These are phyloP conservation scores for Chrysina gloriosa DNA, from an alignment of 2,888 invertebrate genomes.

Conservation along the genomic window DNA sequence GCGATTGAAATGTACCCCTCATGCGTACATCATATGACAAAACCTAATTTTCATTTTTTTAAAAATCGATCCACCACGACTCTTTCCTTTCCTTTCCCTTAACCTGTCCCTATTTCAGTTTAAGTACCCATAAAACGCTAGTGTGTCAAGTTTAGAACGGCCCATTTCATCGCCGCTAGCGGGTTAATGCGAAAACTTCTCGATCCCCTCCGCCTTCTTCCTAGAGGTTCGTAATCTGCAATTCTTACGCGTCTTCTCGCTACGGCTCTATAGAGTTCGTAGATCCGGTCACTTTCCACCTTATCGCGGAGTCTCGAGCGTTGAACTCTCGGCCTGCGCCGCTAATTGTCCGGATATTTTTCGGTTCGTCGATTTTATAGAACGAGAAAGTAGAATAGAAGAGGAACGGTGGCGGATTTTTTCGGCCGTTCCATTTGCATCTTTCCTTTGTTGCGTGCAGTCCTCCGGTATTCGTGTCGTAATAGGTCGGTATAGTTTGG, in stretches of 20 bases:
- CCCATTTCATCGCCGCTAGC: slow-evolving; percentile 22
- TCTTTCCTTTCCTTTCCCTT: neutral
- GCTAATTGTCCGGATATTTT: slow-evolving; percentile 31
- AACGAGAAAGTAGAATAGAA: slow-evolving; percentile 28
- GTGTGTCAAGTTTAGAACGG: slow-evolving; percentile 32
- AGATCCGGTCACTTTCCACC: slow-evolving; percentile 12
- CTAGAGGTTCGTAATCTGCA: neutral
- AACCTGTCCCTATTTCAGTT: neutral
- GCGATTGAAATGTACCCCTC: too few relatives aligned
- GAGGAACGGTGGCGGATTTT: neutral
- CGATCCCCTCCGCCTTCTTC: neutral
- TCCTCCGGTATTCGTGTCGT: neutral
- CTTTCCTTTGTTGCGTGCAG: too few relatives aligned
- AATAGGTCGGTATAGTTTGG: too few relatives aligned
- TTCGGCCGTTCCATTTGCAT: slow-evolving; percentile 8
- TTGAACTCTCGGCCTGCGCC: slow-evolving; percentile 18
- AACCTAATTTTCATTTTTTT: too few relatives aligned
- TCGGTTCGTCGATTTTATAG: slow-evolving; percentile 31
- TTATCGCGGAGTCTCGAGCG: slow-evolving; percentile 1
- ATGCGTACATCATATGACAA: too few relatives aligned
- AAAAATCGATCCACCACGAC: too few relatives aligned
- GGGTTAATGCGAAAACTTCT: slow-evolving; percentile 26
- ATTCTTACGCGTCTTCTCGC: neutral
- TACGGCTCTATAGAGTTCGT: neutral
- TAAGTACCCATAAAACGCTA: slow-evolving; percentile 3